phyloP scores from a whole-genome alignment of 64 coral and sea anemone genomes.

The Porites lutea region DNA sequence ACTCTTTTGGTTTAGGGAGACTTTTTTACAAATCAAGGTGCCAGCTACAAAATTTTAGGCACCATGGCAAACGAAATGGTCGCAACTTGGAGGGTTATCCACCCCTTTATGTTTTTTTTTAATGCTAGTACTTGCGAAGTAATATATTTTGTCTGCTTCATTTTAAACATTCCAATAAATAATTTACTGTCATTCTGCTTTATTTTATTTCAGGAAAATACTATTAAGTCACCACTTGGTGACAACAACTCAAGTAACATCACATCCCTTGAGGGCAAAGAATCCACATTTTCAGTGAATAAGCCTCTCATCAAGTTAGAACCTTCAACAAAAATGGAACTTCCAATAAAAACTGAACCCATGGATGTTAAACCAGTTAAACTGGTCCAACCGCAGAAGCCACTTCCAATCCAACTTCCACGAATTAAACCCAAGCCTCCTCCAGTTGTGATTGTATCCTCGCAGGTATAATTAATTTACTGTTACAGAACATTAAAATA shows the following conservation, averaged over 20 bases:
- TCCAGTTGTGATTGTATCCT: constrained; percentile 51
- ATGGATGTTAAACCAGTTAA: constrained; percentile 33
- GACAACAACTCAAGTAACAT: constrained; percentile 52
- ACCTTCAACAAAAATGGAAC: constrained; percentile 23
- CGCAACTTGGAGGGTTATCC: too few relatives aligned
- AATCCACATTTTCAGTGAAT: background rate
- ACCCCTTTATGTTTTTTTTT: too few relatives aligned
- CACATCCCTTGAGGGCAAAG: constrained; percentile 11
- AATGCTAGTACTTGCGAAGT: too few relatives aligned
- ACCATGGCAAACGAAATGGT: too few relatives aligned
- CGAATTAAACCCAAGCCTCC: constrained; percentile 74
- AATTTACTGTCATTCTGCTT: background rate
- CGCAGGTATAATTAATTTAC: constrained; percentile 29
- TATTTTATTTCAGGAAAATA: constrained; percentile 30
- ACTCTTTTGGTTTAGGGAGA: too few relatives aligned
- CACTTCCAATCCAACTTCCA: constrained; percentile 38
- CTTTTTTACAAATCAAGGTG: too few relatives aligned
- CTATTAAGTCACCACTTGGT: constrained; percentile 41
- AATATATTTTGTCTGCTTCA: too few relatives aligned
- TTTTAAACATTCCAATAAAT: too few relatives aligned
- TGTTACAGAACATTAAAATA: background rate
- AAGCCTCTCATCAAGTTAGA: constrained; percentile 58
- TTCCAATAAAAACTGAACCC: constrained; percentile 32
- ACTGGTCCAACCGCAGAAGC: background rate
- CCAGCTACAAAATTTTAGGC: too few relatives aligned